Evolutionary conservation across 2,888 invertebrate species (phyloP), one percentile per base, ranked within the genome.

Genomic region (Morpho helenor): DNA sequence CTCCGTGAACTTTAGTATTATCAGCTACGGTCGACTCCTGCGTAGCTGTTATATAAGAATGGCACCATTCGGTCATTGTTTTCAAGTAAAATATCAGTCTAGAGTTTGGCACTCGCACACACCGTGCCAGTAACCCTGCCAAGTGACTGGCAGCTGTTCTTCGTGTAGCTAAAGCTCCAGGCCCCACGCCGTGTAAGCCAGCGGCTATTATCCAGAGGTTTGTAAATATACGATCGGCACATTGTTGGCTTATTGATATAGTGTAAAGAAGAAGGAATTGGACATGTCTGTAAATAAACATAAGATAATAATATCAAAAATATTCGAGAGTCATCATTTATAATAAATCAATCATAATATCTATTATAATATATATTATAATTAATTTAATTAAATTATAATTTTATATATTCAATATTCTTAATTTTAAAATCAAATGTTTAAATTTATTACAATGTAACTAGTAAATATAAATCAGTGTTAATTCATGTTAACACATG

Each of bases 1-100:
- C 95, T 4, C 94, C 92, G 76, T 99, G 98, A 0, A 94, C 93
- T 69, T 94, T 93, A 3, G 79, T 62, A 51, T 83, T 83, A 59
- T 91, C 84, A 22, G 71, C 72, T 0, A 77, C 65, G 0, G 78
- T 64, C 66, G 84, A 72, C 82, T 95, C 94, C 64, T 95, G 94
- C 0, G 86, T 77, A 0, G 92, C 92, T 0, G 92, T 91, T 50
- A 97, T 94, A 76, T 98, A 98, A 0, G 92, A 87, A 75, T 97
- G 96, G 61, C 97, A 94, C 97, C 98, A 98, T 2, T 92, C 91
- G 0, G 95, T 90, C 89, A 98, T 94, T 70, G 93, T 92, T 52
- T 92, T 70, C 8, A 72, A 53, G 61, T 87, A 87, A 16, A 80
- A 79, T 7, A 85, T 71, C 0, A 91, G 64, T 43, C 87, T 77